Conservation (phyloP, 2,888 invertebrate species). For the Heliconius charithonia region DNA sequence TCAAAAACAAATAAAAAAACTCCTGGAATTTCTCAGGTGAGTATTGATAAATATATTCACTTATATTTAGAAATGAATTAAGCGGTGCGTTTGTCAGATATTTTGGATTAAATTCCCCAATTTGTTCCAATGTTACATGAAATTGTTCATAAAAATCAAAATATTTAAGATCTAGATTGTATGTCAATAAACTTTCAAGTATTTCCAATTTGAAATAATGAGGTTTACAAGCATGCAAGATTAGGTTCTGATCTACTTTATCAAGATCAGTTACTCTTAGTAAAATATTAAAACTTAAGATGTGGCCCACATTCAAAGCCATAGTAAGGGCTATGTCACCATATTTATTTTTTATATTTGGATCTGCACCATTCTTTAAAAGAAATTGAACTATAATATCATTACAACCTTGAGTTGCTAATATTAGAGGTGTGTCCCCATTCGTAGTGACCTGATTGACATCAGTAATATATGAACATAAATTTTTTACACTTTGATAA, state of each 20-base stretch:
- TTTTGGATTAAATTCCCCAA: slow-evolving; percentile 58
- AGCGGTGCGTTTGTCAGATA: slow-evolving; percentile 70
- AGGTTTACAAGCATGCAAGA: slow-evolving; percentile 72
- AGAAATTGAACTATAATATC: slow-evolving; percentile 68
- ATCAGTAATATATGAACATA: slow-evolving; percentile 69
- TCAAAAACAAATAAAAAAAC: slow-evolving; percentile 70
- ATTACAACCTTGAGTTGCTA: slow-evolving; percentile 65
- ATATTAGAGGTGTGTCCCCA: slow-evolving; percentile 70
- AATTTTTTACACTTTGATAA: slow-evolving; percentile 59
- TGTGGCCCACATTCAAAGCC: slow-evolving; percentile 65
- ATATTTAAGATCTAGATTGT: slow-evolving; percentile 71
- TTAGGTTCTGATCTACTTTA: slow-evolving; percentile 64
- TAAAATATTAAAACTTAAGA: slow-evolving; percentile 63
- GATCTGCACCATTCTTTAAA: slow-evolving; percentile 70
- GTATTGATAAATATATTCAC: slow-evolving; percentile 72
- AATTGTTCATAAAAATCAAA: slow-evolving; percentile 68
- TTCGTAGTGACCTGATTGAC: slow-evolving; percentile 65
- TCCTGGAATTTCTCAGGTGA: slow-evolving; percentile 67
- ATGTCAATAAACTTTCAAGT: slow-evolving; percentile 66
- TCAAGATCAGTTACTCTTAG: slow-evolving; percentile 61
- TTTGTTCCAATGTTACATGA: slow-evolving; percentile 59
- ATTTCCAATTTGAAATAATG: slow-evolving; percentile 74
- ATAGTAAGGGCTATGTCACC: slow-evolving; percentile 68
- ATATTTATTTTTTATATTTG: slow-evolving; percentile 64
- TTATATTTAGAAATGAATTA: slow-evolving; percentile 71